Evolutionary conservation across 2,888 invertebrate genomes (phyloP).

Genomic region (Molorchus minor): DNA sequence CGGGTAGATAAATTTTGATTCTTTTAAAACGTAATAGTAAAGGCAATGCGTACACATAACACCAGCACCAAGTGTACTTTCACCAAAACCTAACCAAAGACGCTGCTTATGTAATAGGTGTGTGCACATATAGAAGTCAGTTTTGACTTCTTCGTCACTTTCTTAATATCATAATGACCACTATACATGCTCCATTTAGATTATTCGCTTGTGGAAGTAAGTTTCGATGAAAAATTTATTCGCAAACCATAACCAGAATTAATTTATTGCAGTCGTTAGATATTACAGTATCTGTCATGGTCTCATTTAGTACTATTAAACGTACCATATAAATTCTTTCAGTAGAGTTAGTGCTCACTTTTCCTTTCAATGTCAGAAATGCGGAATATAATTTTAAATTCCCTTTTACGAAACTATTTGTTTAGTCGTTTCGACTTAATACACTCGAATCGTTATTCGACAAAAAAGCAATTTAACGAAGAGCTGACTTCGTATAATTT

Average conservation of each 20-base stretch:
- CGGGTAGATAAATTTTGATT: constrained; percentile 23
- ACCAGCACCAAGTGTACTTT: constrained; percentile 50
- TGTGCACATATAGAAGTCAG: constrained; percentile 46
- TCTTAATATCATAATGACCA: constrained; percentile 30
- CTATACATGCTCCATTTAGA: constrained; percentile 30
- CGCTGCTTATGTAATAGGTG: constrained; percentile 55
- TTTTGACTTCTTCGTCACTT: constrained; percentile 36
- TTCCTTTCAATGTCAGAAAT: background rate
- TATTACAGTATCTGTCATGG: constrained; percentile 8
- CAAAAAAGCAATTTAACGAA: background rate
- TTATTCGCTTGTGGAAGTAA: constrained; percentile 14
- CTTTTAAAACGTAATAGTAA: constrained; percentile 31
- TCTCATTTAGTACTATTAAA: constrained; percentile 9
- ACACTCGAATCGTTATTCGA: background rate
- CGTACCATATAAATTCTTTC: constrained; percentile 4
- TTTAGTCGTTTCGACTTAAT: background rate
- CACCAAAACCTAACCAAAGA: constrained; percentile 59
- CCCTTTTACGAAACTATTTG: background rate
- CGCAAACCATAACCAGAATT: constrained; percentile 5
- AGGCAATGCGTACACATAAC: constrained; percentile 40
- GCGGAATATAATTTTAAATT: too few species aligned
- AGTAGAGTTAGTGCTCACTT: background rate
- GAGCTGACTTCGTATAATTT: background rate
- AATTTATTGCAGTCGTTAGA: constrained; percentile 8
- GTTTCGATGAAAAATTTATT: constrained; percentile 9